Percentiles rank a stretch among this genome's conserved stretches.
Evolutionary conservation across 2,113 vertebrate genomes (phyloP).

Genomic region (Indicator maculatus): DNA sequence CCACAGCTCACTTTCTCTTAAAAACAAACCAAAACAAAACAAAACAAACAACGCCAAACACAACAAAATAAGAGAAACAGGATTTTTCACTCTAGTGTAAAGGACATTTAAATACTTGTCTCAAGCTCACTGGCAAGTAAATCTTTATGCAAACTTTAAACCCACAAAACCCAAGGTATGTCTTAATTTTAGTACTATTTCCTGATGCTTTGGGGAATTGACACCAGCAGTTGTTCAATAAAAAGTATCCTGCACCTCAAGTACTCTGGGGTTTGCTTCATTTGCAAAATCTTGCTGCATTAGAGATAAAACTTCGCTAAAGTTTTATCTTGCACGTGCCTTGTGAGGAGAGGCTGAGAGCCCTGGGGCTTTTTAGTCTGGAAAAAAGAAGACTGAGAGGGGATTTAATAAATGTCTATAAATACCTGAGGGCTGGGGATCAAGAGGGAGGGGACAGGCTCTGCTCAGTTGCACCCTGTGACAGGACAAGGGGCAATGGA

Average conservation of each 20-base stretch:
- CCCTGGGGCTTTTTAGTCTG: no score
- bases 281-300: not conserved
- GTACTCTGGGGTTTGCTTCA: not conserved
- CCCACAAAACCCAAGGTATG: rapidly evolving
- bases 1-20: not conserved
- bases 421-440: no score
- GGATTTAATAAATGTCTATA: no score
- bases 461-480: no score
- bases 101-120: not conserved
- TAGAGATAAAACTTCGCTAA: not conserved
- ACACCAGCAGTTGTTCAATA: not conserved
- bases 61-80: not conserved
- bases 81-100: not conserved
- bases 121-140: not conserved
- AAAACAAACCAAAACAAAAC: no score
- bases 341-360: no score
- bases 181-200: not conserved
- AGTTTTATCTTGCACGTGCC: not conserved
- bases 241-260: not conserved
- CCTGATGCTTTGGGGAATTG: not conserved
- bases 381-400: no score
- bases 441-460: no score
- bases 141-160: not conserved
- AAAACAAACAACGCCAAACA: not conserved
- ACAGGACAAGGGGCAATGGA: no score